Evolutionary conservation across 2,113 vertebrate genomes (phyloP), one percentile per base, ranked within the genome.

Genomic region (Calyptommatus sinebrachiatus): DNA sequence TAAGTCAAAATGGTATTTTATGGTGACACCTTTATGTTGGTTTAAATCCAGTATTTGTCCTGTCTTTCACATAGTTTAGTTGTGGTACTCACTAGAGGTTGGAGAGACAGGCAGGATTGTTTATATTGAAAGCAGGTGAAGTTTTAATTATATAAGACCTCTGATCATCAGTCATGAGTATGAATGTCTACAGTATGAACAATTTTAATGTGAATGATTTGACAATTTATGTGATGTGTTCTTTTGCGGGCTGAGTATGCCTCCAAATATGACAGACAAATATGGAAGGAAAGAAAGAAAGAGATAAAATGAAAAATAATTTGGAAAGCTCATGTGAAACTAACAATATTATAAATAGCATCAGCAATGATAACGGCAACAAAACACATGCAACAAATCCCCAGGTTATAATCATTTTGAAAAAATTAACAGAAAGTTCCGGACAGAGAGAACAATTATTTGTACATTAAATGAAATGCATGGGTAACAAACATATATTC

Each of bases 41-140:
- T 8, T 31, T 76, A 18, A 60, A 50, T 80, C 77, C 45, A 69
- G 18, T 84, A 41, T 77, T 76, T 8, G 72, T 5, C 70, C 66
- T 66, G 22, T 29, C 8, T 79, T 73, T 73, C 62, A 5, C 16
- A 22, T 79, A 41, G 48, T 28, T 82, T 76, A 67, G 20, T 28
- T 77, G 63, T 4, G 1, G 53, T 57, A 57, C 16, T 57, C 14
- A 12, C 53, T 57, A 12, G 14, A 57, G 53, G 14, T 18, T 57
- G 53, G 35, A 41, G 35, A 41, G 35, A 41, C 35, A 41, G 35
- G 35, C 35, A 41, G 35, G 35, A 41, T 41, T 41, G 35, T 41
- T 41, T 41, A 41, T 41, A 41, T 5, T 41, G 5, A 41, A 5
- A 41, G 35, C 35, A 41, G 35, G 35, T 41, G 35, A 9, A 50